Conservation (phyloP, 2,797 vertebrate genomes). For the Buceros bicornis region DNA sequence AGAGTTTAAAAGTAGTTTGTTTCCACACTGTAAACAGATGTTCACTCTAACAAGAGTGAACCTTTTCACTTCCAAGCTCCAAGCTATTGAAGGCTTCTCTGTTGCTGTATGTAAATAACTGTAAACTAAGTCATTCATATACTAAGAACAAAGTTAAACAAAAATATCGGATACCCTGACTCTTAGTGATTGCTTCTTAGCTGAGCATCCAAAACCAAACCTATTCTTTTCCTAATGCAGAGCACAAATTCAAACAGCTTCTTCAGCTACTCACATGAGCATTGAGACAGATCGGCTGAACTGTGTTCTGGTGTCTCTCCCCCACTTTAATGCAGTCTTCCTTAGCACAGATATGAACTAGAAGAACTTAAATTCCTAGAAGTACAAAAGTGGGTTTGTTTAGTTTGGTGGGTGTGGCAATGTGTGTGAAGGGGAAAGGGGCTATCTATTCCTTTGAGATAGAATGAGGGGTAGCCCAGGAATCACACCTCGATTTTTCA, state of each 20-base stretch:
- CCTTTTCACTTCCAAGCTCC: not conserved
- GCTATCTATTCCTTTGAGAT: not conserved
- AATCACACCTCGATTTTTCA: not conserved
- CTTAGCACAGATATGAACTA: not conserved
- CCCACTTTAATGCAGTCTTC: not conserved
- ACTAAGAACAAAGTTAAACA: not conserved
- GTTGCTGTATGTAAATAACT: not conserved
- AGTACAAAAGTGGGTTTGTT: not conserved
- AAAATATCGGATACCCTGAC: not conserved
- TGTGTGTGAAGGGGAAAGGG: not conserved
- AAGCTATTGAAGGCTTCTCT: not conserved
- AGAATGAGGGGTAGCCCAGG: not conserved
- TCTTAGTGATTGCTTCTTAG: not conserved
- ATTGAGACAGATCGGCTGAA: not conserved
- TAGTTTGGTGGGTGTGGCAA: not conserved
- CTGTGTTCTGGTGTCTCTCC: not conserved
- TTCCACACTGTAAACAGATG: slow-evolving; percentile 29
- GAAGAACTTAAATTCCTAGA: not conserved
- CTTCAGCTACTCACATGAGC: not conserved
- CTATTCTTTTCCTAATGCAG: not conserved
- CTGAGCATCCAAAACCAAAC: not conserved
- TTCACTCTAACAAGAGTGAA: not conserved
- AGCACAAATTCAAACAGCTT: not conserved
- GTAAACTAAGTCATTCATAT: not conserved
- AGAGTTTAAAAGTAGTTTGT: slow-evolving; percentile 26